A percentile compares a stretch with the other conserved stretches of the same genome.
Conservation (phyloP, 2,797 vertebrate genomes). For the Huso huso region DNA sequence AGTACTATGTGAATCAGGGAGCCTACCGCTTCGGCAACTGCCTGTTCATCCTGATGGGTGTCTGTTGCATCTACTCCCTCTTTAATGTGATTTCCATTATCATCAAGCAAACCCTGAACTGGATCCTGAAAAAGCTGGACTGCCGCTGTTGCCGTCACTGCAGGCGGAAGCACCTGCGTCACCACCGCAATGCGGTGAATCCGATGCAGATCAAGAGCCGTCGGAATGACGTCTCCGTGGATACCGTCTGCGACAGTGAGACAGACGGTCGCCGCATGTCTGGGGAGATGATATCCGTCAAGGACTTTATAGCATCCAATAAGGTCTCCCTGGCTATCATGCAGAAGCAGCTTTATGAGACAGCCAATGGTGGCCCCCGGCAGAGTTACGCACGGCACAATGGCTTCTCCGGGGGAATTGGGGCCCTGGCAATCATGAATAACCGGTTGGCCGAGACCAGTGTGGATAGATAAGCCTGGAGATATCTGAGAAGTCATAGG, state of each 20-base stretch:
- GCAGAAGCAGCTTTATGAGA: slow-evolving; percentile 55
- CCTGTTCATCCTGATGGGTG: slow-evolving; percentile 67
- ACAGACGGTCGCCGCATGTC: slow-evolving; percentile 56
- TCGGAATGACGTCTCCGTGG: slow-evolving; percentile 55
- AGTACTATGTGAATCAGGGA: slow-evolving; percentile 55
- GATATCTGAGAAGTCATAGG: no score
- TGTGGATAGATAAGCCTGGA: slow-evolving; percentile 55
- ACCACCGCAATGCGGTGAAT: slow-evolving; percentile 53
- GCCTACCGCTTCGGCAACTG: slow-evolving; percentile 64
- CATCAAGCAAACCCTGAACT: slow-evolving; percentile 72
- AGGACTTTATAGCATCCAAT: slow-evolving; percentile 56
- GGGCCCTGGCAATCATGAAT: slow-evolving; percentile 69
- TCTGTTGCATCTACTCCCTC: slow-evolving; percentile 71
- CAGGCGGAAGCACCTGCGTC: slow-evolving; percentile 22
- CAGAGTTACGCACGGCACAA: slow-evolving; percentile 58
- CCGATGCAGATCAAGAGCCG: slow-evolving; percentile 43
- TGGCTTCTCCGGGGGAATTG: slow-evolving; percentile 63
- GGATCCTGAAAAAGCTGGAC: slow-evolving; percentile 60
- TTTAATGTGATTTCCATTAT: slow-evolving; percentile 72
- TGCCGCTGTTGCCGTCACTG: slow-evolving; percentile 17
- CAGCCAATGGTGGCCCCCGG: slow-evolving; percentile 53
- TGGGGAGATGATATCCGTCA: slow-evolving; percentile 64
- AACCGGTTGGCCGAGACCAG: slow-evolving; percentile 71
- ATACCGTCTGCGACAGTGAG: slow-evolving; percentile 65
- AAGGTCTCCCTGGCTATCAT: slow-evolving; percentile 38